phyloP scores from a whole-genome alignment of 2,113 vertebrate genomes.

The Grantiella picta region DNA sequence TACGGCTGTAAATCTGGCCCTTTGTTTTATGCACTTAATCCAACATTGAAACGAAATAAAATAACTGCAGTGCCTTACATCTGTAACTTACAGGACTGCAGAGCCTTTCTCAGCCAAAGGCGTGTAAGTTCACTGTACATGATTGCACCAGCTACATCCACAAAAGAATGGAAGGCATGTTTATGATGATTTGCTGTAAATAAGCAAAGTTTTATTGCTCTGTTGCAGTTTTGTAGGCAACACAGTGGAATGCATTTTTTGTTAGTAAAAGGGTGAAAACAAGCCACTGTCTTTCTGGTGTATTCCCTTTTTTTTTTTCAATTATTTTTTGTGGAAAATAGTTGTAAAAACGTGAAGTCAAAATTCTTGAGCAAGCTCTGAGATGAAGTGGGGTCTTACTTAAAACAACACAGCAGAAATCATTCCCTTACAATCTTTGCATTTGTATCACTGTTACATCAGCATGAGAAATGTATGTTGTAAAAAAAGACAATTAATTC shows the following conservation, averaged over 20 bases:
- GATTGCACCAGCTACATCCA: background rate
- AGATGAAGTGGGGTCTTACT: background rate
- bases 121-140: background rate
- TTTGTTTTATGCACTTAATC: background rate
- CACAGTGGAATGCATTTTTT: background rate
- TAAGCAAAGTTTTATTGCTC: background rate
- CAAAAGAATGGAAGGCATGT: background rate
- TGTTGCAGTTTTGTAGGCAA: background rate
- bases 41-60: background rate
- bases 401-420: background rate
- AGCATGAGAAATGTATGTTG: background rate
- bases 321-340: background rate
- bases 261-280: background rate
- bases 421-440: background rate
- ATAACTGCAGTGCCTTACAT: background rate
- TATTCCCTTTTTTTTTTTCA: background rate
- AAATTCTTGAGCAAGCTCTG: constrained; percentile 5
- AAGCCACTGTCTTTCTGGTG: background rate
- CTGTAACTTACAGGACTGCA: background rate
- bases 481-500: background rate
- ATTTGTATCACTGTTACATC: background rate
- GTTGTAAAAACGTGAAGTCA: background rate
- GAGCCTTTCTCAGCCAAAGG: background rate
- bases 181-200: background rate
- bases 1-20: background rate